These are phyloP conservation scores for Agelas oroides DNA, from an alignment of 37 sponge, comb jelly and placozoan genomes.

Conservation along the genomic window DNA sequence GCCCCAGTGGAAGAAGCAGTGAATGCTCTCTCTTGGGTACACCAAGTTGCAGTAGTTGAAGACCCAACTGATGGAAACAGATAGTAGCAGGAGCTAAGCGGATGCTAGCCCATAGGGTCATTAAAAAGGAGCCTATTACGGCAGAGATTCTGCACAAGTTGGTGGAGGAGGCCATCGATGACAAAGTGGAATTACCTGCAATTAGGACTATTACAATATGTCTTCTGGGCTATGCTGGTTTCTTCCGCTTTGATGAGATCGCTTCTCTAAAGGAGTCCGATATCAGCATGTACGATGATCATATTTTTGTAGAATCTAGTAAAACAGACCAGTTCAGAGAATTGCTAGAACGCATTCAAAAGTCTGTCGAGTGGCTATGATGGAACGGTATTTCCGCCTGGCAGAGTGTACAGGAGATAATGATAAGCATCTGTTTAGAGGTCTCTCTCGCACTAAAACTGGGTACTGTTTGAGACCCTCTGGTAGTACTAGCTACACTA, in stretches of 20 bases:
- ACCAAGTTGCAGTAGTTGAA: conserved; percentile 10
- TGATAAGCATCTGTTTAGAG: conserved; percentile 11
- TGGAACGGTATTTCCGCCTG: conserved; percentile 8
- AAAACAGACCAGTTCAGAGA: conserved; percentile 48
- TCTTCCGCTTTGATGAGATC: conserved; percentile 26
- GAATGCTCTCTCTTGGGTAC: conserved; percentile 34
- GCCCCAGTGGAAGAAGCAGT: conserved; percentile 25
- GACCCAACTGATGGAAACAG: neutral
- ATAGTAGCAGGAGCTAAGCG: conserved; percentile 11
- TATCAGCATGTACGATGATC: neutral
- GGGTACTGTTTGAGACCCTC: neutral
- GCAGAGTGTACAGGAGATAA: neutral
- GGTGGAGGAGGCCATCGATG: neutral
- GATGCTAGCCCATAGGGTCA: neutral
- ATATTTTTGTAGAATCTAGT: neutral
- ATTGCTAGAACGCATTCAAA: conserved; percentile 18
- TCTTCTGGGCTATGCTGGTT: conserved; percentile 16
- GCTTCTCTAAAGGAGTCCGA: neutral
- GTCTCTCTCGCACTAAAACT: conserved; percentile 5
- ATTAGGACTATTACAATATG: neutral
- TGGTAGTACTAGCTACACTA: conserved; percentile 36
- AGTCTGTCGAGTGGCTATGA: conserved; percentile 29
- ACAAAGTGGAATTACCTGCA: neutral
- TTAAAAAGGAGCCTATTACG: conserved; percentile 29
- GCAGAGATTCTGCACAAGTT: conserved; percentile 17